phyloP scores from a whole-genome alignment of 2,888 invertebrate genomes.

The Dascillus cervinus region DNA sequence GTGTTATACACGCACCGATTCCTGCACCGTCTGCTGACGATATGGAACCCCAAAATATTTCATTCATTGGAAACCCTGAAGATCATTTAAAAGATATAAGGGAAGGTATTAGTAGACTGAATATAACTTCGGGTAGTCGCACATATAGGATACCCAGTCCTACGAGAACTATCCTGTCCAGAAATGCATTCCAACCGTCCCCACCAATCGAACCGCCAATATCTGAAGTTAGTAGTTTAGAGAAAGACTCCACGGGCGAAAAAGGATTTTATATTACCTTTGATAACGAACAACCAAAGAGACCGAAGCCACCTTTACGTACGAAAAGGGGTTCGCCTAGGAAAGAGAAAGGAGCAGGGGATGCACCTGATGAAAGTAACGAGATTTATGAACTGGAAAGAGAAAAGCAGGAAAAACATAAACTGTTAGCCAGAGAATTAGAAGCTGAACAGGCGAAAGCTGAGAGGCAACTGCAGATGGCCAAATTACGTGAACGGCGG shows the following conservation, averaged over 20 bases:
- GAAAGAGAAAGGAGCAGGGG: conserved; percentile 50
- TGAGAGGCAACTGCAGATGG: conserved; percentile 34
- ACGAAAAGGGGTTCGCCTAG: conserved; percentile 69
- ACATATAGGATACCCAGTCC: conserved; percentile 88
- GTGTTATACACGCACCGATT: conserved; percentile 49
- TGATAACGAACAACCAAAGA: conserved; percentile 78
- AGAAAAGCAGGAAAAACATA: conserved; percentile 29
- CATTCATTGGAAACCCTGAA: conserved; percentile 73
- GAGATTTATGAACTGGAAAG: conserved; percentile 16
- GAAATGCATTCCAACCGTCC: conserved; percentile 61
- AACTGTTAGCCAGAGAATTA: conserved; percentile 44
- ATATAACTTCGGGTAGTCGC: conserved; percentile 80
- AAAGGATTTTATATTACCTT: conserved; percentile 93
- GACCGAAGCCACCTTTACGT: conserved; percentile 81
- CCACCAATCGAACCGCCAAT: conserved; percentile 25
- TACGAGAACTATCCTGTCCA: conserved; percentile 62
- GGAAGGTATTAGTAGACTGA: conserved; percentile 68
- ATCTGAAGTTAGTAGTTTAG: conserved; percentile 41
- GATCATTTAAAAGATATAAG: conserved; percentile 38
- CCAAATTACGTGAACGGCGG: conserved; percentile 37
- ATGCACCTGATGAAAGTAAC: conserved; percentile 7
- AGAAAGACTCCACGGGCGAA: conserved; percentile 48
- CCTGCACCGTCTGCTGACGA: conserved; percentile 69
- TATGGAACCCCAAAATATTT: conserved; percentile 91
- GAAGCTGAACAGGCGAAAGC: conserved; percentile 41